Base-by-base conservation (phyloP, 2,797 vertebrate species). In the Leuciscus waleckii region DNA sequence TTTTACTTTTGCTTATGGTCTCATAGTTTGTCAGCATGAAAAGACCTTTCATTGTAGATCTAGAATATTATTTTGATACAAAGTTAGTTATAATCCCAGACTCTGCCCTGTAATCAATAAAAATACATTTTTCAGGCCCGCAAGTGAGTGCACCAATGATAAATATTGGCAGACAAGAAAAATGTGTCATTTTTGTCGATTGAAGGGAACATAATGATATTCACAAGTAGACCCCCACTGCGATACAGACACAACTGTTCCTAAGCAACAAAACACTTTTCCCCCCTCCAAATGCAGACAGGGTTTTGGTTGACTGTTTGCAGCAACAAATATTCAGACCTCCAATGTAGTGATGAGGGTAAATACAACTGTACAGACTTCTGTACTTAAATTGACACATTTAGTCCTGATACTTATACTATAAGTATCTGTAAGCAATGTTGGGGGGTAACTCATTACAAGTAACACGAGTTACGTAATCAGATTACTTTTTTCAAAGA, bases 201-300 rank as follows among this genome's bases (percentile, higher is more conserved):
- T 75, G 91, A 92, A 91, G 89, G 88, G 91, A 86, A 91, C 88
- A 90, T 93, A 94, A 95, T 95, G 92, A 93, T 93, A 93, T 94
- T 95, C 94, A 93, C 91, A 91, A 93, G 89, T 89, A 93, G 92
- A 91, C 89, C 91, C 92, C 93, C 85, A 87, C 91, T 13, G 92
- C 90, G 93, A 92, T 85, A 87, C 85, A 89, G 92, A 92, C 91
- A 93, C 92, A 93, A 93, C 93, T 93, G 94, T 95, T 95, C 91
- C 94, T 94, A 93, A 95, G 95, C 94, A 95, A 95, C 95, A 94
- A 94, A 94, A 95, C 93, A 93, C 92, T 92, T 90, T 92, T 0
- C 65, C 37, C 39, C 54, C 85, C 70, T 81, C 71, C 88, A 79
- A 87, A 87, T 86, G 58, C 81, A 83, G 51, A 81, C 26, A 54